phyloP scores from a whole-genome alignment of 2,888 invertebrate species.

The Cheilosia grossa region DNA sequence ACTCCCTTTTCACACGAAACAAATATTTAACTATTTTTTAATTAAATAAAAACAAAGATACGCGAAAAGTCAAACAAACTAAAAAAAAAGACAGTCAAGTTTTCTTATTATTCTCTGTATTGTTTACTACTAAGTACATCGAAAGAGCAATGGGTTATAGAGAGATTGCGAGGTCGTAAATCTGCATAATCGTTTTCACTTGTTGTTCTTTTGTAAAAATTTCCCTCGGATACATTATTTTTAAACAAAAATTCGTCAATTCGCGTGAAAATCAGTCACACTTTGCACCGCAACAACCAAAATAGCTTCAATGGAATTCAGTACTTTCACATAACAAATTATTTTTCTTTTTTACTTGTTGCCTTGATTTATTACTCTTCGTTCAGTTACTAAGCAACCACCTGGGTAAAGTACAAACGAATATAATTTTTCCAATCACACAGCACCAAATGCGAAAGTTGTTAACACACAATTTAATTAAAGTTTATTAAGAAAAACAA shows the following conservation, averaged over 20 bases:
- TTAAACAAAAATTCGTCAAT: constrained; percentile 18
- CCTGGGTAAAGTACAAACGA: constrained; percentile 50
- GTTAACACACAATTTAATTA: constrained; percentile 41
- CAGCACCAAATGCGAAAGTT: constrained; percentile 50
- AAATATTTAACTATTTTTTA: not conserved
- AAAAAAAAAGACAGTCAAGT: constrained; percentile 5
- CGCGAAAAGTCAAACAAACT: constrained; percentile 36
- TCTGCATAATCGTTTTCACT: constrained; percentile 50
- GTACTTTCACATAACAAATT: constrained; percentile 67
- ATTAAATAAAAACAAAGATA: constrained; percentile 8
- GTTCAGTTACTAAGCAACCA: constrained; percentile 65
- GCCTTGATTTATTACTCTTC: constrained; percentile 57
- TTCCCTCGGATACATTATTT: constrained; percentile 42
- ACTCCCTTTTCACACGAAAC: constrained; percentile 21
- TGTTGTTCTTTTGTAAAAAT: constrained; percentile 26
- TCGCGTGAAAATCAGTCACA: constrained; percentile 46
- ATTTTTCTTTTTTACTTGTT: constrained; percentile 28
- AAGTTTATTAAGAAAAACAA: constrained; percentile 51
- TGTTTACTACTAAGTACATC: constrained; percentile 39
- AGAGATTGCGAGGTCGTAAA: constrained; percentile 46
- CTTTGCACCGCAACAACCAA: constrained; percentile 59
- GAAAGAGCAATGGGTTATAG: constrained; percentile 41
- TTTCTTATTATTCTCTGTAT: constrained; percentile 37
- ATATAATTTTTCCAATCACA: constrained; percentile 30
- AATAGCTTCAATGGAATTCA: constrained; percentile 72